Conservation (phyloP, 2,888 invertebrate species). For the Hirtodrosophila cameraria region DNA sequence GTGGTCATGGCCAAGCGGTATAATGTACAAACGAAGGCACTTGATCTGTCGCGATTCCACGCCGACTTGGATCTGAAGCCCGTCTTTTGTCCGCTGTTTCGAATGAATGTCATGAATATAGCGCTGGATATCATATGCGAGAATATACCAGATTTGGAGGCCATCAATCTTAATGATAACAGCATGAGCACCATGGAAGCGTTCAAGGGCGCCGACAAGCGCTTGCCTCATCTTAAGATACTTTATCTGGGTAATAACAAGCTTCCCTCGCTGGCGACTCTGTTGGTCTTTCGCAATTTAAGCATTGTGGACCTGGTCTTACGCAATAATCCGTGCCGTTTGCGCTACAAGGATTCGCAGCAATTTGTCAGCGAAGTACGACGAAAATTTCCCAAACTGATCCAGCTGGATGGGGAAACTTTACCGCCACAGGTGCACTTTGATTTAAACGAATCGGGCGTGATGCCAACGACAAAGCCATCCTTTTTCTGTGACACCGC, state of each 20-base stretch:
- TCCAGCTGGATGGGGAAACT: conserved; percentile 92
- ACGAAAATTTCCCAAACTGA: conserved; percentile 93
- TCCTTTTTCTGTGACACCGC: conserved; percentile 86
- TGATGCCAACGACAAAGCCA: conserved; percentile 87
- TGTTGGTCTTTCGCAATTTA: conserved; percentile 86
- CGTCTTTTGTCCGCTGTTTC: conserved; percentile 90
- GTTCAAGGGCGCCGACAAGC: conserved; percentile 87
- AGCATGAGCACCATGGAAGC: conserved; percentile 89
- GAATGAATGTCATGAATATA: conserved; percentile 89
- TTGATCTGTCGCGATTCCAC: conserved; percentile 92
- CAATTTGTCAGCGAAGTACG: conserved; percentile 91
- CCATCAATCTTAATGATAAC: conserved; percentile 92
- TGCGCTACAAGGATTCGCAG: conserved; percentile 46
- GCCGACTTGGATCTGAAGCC: conserved; percentile 90
- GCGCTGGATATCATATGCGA: conserved; percentile 92
- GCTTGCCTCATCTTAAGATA: conserved; percentile 90
- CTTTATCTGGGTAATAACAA: conserved; percentile 92
- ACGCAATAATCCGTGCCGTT: conserved; percentile 84
- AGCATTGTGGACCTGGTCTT: conserved; percentile 90
- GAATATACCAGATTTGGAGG: conserved; percentile 92
- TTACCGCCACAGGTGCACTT: conserved; percentile 95
- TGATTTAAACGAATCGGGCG: conserved; percentile 89
- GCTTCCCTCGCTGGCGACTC: conserved; percentile 86
- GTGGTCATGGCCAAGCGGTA: conserved; percentile 92
- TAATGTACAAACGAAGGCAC: conserved; percentile 86